A percentile compares a stretch with the other conserved stretches of the same genome.
phyloP scores from a whole-genome alignment of 2,797 vertebrate species.

The Ara ararauna region DNA sequence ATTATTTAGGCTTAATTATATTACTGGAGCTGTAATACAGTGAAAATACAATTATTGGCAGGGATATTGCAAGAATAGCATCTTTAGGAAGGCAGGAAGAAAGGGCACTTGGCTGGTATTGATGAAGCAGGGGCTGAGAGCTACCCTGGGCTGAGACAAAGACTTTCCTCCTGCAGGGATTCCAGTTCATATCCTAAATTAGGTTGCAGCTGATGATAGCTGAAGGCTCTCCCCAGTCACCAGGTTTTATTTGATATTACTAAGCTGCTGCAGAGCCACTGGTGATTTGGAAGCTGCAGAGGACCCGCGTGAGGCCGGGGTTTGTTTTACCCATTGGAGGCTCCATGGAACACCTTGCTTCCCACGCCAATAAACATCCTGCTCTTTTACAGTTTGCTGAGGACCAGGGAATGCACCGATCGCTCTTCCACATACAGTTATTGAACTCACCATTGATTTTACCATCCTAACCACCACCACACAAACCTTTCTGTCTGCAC shows the following conservation, averaged over 20 bases:
- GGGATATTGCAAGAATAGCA: slow-evolving; percentile 40
- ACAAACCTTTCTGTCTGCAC: background rate
- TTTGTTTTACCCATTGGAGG: background rate
- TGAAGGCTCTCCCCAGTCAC: background rate
- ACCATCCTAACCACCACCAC: background rate
- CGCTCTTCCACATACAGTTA: background rate
- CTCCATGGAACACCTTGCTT: background rate
- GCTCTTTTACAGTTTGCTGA: background rate
- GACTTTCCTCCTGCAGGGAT: background rate
- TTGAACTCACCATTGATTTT: background rate
- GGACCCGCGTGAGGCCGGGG: accelerated
- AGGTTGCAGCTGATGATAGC: background rate
- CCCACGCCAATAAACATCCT: background rate
- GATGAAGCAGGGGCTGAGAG: background rate
- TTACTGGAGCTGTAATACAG: slow-evolving; percentile 44
- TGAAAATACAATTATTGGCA: slow-evolving; percentile 47
- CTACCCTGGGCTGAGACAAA: background rate
- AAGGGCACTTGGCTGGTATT: background rate
- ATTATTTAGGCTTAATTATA: slow-evolving; percentile 61
- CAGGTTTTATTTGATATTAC: background rate
- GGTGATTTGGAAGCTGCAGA: background rate
- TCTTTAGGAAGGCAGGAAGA: background rate
- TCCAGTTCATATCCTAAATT: background rate
- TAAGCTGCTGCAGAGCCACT: background rate
- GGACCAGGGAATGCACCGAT: background rate